phyloP scores from a whole-genome alignment of 2,888 invertebrate genomes.

The Copidosoma aretas region DNA sequence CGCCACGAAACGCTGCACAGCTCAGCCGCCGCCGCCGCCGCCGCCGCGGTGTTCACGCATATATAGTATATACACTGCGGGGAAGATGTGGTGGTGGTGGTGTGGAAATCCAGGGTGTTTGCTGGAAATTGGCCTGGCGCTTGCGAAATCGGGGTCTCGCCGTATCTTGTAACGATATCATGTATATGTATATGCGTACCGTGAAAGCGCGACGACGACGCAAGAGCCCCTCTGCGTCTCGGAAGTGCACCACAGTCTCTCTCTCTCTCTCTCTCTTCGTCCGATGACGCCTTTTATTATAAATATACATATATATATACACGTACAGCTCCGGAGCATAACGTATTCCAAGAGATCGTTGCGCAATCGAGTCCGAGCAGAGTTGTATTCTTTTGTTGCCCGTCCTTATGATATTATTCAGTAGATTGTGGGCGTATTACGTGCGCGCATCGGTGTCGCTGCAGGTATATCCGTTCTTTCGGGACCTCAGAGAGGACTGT shows the following conservation, averaged over 20 bases:
- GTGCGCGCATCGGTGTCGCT: too few species aligned
- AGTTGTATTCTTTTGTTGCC: too few species aligned
- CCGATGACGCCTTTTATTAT: not conserved
- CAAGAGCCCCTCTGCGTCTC: constrained; percentile 9
- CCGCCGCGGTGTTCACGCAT: not conserved
- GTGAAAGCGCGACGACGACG: constrained; percentile 5
- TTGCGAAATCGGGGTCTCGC: constrained; percentile 19
- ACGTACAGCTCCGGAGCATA: not conserved
- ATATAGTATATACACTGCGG: constrained; percentile 15
- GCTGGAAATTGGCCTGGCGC: constrained; percentile 16
- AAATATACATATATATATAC: too few species aligned
- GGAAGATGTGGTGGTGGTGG: not conserved
- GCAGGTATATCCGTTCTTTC: too few species aligned
- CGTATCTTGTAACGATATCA: too few species aligned
- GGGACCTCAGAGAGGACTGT: too few species aligned
- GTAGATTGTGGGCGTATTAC: too few species aligned
- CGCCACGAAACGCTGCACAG: not conserved
- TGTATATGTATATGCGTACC: constrained; percentile 20
- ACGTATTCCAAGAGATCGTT: too few species aligned
- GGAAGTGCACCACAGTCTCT: not conserved
- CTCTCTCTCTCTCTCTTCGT: not conserved
- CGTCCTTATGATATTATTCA: too few species aligned
- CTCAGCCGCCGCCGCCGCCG: constrained; percentile 17
- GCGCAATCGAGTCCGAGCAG: too few species aligned
- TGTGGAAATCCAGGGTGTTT: constrained; percentile 26